Percentiles rank a stretch among this genome's conserved stretches.
Evolutionary conservation across 2,797 vertebrate species (phyloP).

Genomic region (Bovichtus diacanthus): DNA sequence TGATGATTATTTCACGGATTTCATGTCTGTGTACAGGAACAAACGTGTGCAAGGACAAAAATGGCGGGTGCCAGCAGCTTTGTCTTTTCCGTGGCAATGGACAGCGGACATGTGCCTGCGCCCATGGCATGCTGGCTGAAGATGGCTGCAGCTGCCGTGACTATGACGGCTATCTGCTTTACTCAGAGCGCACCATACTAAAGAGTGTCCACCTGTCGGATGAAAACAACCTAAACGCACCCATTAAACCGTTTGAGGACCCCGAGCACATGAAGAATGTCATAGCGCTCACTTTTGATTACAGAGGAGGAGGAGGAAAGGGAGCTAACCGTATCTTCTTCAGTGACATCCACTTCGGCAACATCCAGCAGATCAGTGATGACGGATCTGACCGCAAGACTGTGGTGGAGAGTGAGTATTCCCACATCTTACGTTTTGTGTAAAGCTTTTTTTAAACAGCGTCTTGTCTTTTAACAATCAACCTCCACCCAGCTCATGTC

Average conservation of each 20-base stretch:
- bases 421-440: not conserved
- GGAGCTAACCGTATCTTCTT: conserved; percentile 96
- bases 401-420: conserved; percentile 95
- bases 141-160: conserved; percentile 90
- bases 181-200: conserved; percentile 96
- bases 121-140: conserved; percentile 95
- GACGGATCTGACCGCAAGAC: conserved; percentile 92
- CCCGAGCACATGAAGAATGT: conserved; percentile 98
- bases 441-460: not conserved
- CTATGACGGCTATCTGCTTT: conserved; percentile 96
- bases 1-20: not conserved
- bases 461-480: not conserved
- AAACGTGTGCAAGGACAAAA: conserved; percentile 92
- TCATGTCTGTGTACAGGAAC: conserved; percentile 51
- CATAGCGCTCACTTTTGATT: conserved; percentile 95
- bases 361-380: conserved; percentile 97
- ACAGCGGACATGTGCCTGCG: conserved; percentile 91
- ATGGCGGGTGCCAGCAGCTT: conserved; percentile 95
- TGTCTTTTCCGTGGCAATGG: conserved; percentile 90
- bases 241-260: conserved; percentile 96
- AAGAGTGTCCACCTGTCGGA: conserved; percentile 98
- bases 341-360: conserved; percentile 98
- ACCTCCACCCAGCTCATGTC: not conserved
- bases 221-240: conserved; percentile 95
- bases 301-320: conserved; percentile 89